phyloP scores from a whole-genome alignment of 2,113 vertebrate species.

The Elachura formosa region DNA sequence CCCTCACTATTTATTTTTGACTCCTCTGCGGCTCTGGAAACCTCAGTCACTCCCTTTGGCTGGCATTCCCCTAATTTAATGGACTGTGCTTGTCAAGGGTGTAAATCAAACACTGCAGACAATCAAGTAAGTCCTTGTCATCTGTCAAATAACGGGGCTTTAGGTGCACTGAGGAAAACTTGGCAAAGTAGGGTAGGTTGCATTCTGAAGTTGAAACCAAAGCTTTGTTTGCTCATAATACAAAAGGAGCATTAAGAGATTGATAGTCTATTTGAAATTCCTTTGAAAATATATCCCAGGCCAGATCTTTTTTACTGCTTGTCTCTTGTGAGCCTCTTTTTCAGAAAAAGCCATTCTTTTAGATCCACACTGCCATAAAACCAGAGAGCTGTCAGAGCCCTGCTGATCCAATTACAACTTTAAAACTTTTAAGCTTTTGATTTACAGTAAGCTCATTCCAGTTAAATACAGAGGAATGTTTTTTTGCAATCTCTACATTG shows the following conservation, averaged over 20 bases:
- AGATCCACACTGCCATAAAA: conserved; percentile 24
- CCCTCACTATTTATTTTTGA: not conserved
- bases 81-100: conserved; percentile 18
- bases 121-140: conserved; percentile 25
- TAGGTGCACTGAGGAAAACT: not conserved
- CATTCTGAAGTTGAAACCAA: not conserved
- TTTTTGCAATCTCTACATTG: not conserved
- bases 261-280: conserved; percentile 36
- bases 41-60: not conserved
- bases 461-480: conserved; percentile 18
- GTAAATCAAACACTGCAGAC: conserved; percentile 17
- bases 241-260: conserved; percentile 43
- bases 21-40: not conserved
- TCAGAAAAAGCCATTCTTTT: not conserved
- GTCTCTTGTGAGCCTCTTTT: not conserved
- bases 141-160: not conserved
- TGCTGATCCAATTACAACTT: conserved; percentile 50
- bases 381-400: conserved; percentile 24
- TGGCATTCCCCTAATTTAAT: conserved; percentile 10
- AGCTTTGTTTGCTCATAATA: not conserved
- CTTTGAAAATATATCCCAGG: conserved; percentile 40
- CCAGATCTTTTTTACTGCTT: conserved; percentile 16
- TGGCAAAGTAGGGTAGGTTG: not conserved
- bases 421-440: conserved; percentile 52
- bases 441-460: conserved; percentile 39